phyloP scores from a whole-genome alignment of 2,113 vertebrate species.

The Corythaixoides concolor region DNA sequence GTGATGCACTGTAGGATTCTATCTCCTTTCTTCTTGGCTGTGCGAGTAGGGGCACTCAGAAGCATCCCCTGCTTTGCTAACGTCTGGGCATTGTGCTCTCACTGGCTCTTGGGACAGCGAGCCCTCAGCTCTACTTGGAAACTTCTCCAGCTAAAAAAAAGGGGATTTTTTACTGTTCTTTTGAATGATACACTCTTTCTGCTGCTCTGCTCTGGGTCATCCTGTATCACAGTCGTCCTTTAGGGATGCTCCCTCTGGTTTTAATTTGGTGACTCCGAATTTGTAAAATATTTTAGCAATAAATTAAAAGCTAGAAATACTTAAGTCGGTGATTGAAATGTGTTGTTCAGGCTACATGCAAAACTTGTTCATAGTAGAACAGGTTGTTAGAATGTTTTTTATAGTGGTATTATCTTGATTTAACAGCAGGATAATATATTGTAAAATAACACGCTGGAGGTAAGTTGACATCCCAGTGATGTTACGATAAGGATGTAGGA shows the following conservation, averaged over 20 bases:
- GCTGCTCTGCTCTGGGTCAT: not conserved
- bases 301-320: not conserved
- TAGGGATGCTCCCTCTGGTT: not conserved
- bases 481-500: not conserved
- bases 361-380: not conserved
- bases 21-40: not conserved
- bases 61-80: not conserved
- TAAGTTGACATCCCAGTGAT: not conserved
- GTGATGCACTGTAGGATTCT: not conserved
- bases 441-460: not conserved
- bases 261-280: not conserved
- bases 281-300: not conserved
- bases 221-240: not conserved
- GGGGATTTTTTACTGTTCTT: not conserved
- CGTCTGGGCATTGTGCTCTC: not conserved
- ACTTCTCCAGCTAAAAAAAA: not conserved
- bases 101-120: rapidly evolving
- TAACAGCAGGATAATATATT: not conserved
- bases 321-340: not conserved
- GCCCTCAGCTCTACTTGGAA: not conserved
- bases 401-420: not conserved
- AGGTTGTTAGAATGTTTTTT: not conserved
- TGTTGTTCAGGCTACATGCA: not conserved
- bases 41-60: not conserved
- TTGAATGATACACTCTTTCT: not conserved